These are phyloP conservation scores for Sebastes matsubarae DNA, from an alignment of 2,797 vertebrate species.

Conservation along the genomic window DNA sequence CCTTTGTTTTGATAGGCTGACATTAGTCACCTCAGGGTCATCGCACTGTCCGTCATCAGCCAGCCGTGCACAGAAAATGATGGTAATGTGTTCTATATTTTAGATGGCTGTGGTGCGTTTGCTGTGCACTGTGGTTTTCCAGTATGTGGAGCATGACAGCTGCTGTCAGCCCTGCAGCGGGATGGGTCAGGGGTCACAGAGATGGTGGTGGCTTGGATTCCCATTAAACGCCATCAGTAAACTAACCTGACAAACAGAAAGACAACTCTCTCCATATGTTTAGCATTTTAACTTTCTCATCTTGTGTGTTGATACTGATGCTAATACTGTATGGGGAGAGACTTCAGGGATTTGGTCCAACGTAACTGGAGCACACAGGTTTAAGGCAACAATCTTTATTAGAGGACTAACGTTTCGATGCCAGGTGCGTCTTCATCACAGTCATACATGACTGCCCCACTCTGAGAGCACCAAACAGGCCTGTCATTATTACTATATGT, in stretches of 20 bases:
- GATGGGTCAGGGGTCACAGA: slow-evolving; percentile 33
- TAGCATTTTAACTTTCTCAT: neutral
- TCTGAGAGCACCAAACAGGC: neutral
- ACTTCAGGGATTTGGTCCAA: neutral
- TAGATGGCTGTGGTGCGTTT: slow-evolving; percentile 32
- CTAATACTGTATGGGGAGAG: neutral
- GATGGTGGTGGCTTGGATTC: neutral
- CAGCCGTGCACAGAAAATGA: slow-evolving; percentile 43
- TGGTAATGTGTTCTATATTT: slow-evolving; percentile 52
- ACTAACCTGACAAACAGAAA: slow-evolving; percentile 17
- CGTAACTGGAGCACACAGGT: neutral
- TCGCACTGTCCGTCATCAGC: slow-evolving; percentile 45
- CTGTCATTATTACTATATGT: too few species aligned
- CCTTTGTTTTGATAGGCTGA: slow-evolving; percentile 59
- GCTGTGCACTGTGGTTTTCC: slow-evolving; percentile 37
- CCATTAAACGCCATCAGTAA: slow-evolving; percentile 5
- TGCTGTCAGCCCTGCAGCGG: slow-evolving; percentile 46
- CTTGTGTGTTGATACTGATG: neutral
- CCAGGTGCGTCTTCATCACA: neutral
- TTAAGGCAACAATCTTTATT: neutral
- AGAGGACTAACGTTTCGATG: neutral
- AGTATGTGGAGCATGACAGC: slow-evolving; percentile 31
- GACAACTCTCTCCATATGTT: neutral
- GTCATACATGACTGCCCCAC: neutral
- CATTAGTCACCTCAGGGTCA: slow-evolving; percentile 46